Base-by-base conservation (phyloP, 2,113 vertebrate genomes). In the Crotophaga sulcirostris region DNA sequence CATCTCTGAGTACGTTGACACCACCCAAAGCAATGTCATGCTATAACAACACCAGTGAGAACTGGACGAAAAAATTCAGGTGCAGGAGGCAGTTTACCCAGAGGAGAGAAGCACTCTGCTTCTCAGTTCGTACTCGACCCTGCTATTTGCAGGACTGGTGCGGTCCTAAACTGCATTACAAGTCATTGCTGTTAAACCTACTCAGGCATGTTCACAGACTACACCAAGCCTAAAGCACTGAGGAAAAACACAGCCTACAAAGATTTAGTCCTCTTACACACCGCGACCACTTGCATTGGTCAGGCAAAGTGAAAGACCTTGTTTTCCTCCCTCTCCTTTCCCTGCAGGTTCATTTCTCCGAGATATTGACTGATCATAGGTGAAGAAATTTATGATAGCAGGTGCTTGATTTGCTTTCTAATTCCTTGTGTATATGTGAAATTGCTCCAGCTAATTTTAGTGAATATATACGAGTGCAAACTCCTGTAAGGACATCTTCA, bases 401-500 rank as follows among this genome's bases (percentile, higher is more conserved):
- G 49, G 19, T 28, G 23, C 66, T 70, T 25, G 56, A 52, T 70
- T 78, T 82, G 11, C 73, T 64, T 87, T 31, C 73, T 72, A 89
- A 84, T 81, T 92, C 89, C 66, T 77, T 47, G n/a, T 47, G 24
- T 76, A 78, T 66, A 49, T 26, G 54, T 51, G 56, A 82, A 82
- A 44, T 69, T 42, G 54, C 23, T 84, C 40, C 68, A 58, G 72
- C 28, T 84, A 87, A 93, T 89, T 85, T 34, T 49, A 67, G 87
- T 49, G 25, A 67, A 68, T 25, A 36, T 49, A 84, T 4, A 33
- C 25, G 62, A 79, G 77, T 40, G 16, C 70, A 83, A 91, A 85
- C 47, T 82, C 89, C 87, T 63, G 42, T 5, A 78, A 97, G 87
- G 80, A 54, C 6, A 9, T 42, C 70, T 88, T 83, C 72, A 86